Percentiles rank a stretch among this genome's conserved stretches.
Conservation (phyloP, 2,113 vertebrate genomes). For the Noctilio leporinus region DNA sequence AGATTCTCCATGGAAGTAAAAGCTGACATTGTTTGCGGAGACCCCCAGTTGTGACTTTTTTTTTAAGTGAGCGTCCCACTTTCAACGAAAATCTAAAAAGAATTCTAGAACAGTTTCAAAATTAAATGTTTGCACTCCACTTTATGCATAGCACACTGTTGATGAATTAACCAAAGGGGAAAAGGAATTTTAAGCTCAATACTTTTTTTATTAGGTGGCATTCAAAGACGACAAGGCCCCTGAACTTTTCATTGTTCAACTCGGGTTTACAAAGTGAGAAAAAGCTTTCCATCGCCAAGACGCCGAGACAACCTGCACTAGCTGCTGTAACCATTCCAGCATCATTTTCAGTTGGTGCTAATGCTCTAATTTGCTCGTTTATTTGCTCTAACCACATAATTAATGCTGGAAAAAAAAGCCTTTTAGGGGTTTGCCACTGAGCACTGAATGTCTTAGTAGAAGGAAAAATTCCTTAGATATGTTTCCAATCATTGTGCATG, state of each 20-base stretch:
- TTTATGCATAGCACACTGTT: neutral
- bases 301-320: neutral
- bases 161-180: neutral
- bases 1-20: neutral
- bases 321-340: neutral
- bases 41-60: neutral
- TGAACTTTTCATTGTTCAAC: neutral
- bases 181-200: neutral
- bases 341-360: constrained; percentile 12
- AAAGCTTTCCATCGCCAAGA: neutral
- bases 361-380: constrained; percentile 40
- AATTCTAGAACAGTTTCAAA: neutral
- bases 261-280: neutral
- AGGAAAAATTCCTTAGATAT: constrained; percentile 35
- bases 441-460: neutral
- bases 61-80: neutral
- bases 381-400: constrained; percentile 26
- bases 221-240: neutral
- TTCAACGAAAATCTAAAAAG: neutral
- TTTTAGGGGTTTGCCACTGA: constrained; percentile 9
- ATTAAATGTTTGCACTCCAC: neutral
- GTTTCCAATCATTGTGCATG: neutral
- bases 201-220: fast-evolving
- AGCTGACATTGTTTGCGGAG: neutral
- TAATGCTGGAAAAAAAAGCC: constrained; percentile 54